Base-by-base conservation (phyloP, 2,888 invertebrate species). In the Agapetus fuscipes region DNA sequence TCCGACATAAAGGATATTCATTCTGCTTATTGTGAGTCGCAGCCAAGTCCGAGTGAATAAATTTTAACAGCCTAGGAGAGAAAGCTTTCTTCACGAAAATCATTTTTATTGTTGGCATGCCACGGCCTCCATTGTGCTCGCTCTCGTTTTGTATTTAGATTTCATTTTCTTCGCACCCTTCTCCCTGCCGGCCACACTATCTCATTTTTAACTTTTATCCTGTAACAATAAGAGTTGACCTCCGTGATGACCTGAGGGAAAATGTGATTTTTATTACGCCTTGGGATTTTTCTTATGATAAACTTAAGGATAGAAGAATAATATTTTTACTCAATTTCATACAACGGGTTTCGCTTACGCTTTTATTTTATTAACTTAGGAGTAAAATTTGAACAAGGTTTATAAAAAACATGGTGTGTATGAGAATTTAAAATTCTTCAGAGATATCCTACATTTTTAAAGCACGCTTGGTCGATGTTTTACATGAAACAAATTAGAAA, bases 71-170 rank as follows among this genome's bases (percentile, higher is more conserved):
- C 24, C 20, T 3, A 30, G 27, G 27, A 33, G 32, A 12, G 27
- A 15, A 32, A 12, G 28, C 33, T 26, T 17, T 32, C 32, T 38
- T 32, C 14, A 38, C 20, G 32, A 32, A 32, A 27, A 38, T 38
- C 32, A 38, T 28, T 32, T 31, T 30, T 38, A 28, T 38, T 38
- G 38, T 38, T n/a, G 12, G 27, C 12, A 28, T 32, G 32, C 33
- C 26, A 28, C 14, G 13, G 33, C 17, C 12, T 32, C 38, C 32
- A 15, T 38, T 38, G 38, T 38, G 28, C 24, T 13, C 10, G 28
- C 14, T 4, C 16, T 16, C 37, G 33, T 38, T 38, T 33, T 38
- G 24, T 38, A 33, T 38, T 28, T 30, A 32, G 38, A 38, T 38
- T 26, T 38, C 27, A 32, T 38, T n/a, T 32, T 38, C 38, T 16